phyloP scores from a whole-genome alignment of 2,113 vertebrate genomes.

The Clarias batrachus region DNA sequence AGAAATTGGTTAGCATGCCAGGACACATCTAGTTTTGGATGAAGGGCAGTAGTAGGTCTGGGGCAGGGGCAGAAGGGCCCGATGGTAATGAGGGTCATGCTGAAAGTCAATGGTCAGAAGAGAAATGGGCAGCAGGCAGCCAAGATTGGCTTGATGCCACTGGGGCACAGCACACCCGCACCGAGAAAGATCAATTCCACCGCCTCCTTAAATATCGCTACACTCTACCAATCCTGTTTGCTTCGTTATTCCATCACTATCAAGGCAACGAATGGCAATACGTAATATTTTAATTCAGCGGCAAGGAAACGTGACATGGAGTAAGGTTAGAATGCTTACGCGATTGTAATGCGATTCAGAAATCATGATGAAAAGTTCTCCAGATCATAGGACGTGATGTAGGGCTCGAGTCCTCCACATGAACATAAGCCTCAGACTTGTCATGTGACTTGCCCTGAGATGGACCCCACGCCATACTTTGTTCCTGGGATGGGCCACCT shows the following conservation, averaged over 20 bases:
- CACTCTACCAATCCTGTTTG: neutral
- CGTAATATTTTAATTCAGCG: neutral
- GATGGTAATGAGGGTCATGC: conserved; percentile 65
- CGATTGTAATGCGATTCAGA: conserved; percentile 1
- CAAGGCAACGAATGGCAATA: neutral
- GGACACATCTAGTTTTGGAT: conserved; percentile 55
- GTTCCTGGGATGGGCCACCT: neutral
- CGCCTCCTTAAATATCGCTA: conserved; percentile 1
- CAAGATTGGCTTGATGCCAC: conserved; percentile 45
- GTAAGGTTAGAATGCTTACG: neutral
- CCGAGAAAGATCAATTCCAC: conserved; percentile 14
- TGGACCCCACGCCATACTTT: neutral
- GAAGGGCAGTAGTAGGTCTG: conserved; percentile 60
- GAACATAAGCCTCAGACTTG: neutral
- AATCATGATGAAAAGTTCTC: neutral
- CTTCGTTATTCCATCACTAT: neutral
- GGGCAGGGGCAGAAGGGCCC: conserved; percentile 60
- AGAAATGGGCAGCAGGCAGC: conserved; percentile 39
- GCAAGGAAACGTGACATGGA: neutral
- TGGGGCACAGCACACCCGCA: conserved; percentile 10
- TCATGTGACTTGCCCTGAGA: neutral
- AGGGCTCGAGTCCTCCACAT: neutral
- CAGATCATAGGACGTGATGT: neutral
- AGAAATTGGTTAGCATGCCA: conserved; percentile 49
- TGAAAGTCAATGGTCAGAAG: conserved; percentile 65